Percentiles rank a stretch among this genome's conserved stretches.
phyloP scores from a whole-genome alignment of 2,797 vertebrate species.

The Cebuella pygmaea region DNA sequence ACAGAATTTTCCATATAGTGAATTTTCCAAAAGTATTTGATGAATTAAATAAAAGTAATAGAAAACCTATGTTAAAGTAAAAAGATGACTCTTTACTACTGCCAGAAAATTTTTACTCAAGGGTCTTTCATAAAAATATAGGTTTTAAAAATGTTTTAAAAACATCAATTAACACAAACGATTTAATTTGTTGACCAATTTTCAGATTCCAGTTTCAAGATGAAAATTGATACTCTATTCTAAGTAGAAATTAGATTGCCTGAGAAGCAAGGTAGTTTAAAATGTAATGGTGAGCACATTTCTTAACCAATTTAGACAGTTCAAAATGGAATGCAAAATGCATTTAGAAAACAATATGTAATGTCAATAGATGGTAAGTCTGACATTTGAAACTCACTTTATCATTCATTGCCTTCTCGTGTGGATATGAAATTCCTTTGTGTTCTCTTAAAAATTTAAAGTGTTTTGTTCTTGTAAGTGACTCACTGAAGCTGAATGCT shows the following conservation, averaged over 20 bases:
- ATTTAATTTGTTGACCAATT: not conserved
- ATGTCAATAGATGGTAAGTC: not conserved
- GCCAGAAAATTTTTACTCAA: not conserved
- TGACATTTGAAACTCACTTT: constrained; percentile 41
- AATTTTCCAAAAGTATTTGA: not conserved
- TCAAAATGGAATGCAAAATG: not conserved
- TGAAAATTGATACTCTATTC: not conserved
- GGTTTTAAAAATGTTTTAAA: not conserved
- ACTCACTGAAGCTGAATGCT: not conserved
- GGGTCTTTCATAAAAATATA: not conserved
- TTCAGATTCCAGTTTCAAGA: not conserved
- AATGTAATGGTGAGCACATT: not conserved
- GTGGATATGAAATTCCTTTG: not conserved
- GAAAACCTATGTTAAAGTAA: not conserved
- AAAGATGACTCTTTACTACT: not conserved
- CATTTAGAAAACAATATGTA: constrained; percentile 10
- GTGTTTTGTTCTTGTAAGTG: not conserved
- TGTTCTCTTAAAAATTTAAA: not conserved
- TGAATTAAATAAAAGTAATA: not conserved
- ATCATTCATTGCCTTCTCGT: not conserved
- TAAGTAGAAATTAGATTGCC: not conserved
- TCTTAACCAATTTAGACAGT: not conserved
- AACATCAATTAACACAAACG: not conserved
- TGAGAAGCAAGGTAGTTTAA: not conserved
- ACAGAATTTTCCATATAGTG: not conserved